Evolutionary conservation across 2,888 invertebrate genomes (phyloP), one percentile per base, ranked within the genome.

Genomic region (Luperina testacea): DNA sequence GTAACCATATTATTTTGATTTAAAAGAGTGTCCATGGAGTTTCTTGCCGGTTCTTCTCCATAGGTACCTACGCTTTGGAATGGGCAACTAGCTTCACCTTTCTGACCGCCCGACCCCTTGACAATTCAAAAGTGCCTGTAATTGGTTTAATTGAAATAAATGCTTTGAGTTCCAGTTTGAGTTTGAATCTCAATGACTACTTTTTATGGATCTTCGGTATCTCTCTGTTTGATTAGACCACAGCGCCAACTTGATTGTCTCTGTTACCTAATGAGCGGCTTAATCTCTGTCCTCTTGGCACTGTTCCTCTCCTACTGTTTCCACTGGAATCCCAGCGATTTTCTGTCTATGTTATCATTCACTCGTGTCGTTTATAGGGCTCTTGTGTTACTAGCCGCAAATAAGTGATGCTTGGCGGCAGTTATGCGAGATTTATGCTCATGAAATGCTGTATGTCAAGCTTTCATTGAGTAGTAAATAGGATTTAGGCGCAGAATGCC

Each of bases 271-370:
- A 89, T 83, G 88, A 86, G 85, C 24, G 72, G 32, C 78, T 90
- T 83, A 89, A 88, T 90, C 87, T 79, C 75, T 81, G 82, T 84
- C 84, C 86, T 77, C 82, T 90, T 87, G 88, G 86, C 83, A 87
- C 75, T 65, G 77, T 27, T 27, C 15, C 27, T 61, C 75, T 77
- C 72, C 78, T 48, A 77, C 65, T 72, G 70, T 82, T 78, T 69
- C 80, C 67, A 82, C 61, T 64, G 27, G 75, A 64, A 73, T 82
- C 67, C 65, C 53, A 65, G 48, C 67, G 17, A 82, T 87, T 84
- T 87, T 84, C 80, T 72, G 3, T 74, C 69, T 45, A 75, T 72
- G 68, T 51, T 70, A 78, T 77, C 82, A 85, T 79, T 84, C 63
- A 76, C 70, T 53, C 24, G 63, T 67, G 72, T 68, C 70, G 32